Base-by-base conservation (phyloP, 1,140 invertebrate species). In the Lepidurus packardi region DNA sequence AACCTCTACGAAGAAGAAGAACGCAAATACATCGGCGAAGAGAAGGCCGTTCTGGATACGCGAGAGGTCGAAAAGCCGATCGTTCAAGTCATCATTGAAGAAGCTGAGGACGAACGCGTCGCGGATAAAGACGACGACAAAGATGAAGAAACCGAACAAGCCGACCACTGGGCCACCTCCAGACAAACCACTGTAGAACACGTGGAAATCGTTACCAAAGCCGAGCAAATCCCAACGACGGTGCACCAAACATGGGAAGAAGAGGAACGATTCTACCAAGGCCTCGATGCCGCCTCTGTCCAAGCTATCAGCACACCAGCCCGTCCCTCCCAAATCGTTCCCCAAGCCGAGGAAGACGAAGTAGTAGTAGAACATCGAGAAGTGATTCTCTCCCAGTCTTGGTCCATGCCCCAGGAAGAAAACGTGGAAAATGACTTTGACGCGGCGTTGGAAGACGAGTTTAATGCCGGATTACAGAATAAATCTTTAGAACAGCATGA, bases 281-380 rank as follows among this genome's bases (percentile, higher is more conserved):
- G 73, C 13, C 13, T 75, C 43, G 77, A 45, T 41, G 25, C 34
- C 1, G 73, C 77, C 2, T 34, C 34, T 1, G 21, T 65, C 53
- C 53, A 65, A 65, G 53, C 53, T 7, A 21, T 21, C 53, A 65
- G 53, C 21, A 65, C 53, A 65, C 53, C 53, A n/a, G 53, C 53
- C 13, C 53, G 53, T 65, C 53, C 53, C 21, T 13, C 53, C 6
- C 9, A 65, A 65, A 65, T 65, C 13, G 81, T 83, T 11, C 81
- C 82, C 34, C 85, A 86, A 82, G 84, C 86, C 76, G 83, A 84
- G 77, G 82, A 80, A 1, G n/a, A 77, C 11, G n/a, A 77, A 34
- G 75, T 53, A 8, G 43, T 65, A 10, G 76, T n/a, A 7, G 75
- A 78, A 13, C 44, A 79, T 10, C 75, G 34, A 16, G 78, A 79